These are phyloP conservation scores for Hypercompe scribonia DNA, from an alignment of 2,888 invertebrate species.

Conservation along the genomic window DNA sequence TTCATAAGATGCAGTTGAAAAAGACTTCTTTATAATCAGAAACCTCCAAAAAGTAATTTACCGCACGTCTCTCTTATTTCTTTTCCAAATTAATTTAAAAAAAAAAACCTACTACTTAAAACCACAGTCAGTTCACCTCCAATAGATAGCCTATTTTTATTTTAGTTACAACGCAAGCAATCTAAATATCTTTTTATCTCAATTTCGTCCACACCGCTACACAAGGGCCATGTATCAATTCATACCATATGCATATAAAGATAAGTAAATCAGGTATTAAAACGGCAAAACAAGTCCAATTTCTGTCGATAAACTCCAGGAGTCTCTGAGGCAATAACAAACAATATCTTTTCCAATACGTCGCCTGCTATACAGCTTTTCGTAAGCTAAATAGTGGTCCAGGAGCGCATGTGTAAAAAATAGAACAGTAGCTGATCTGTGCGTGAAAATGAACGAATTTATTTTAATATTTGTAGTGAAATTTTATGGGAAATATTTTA, in stretches of 20 bases:
- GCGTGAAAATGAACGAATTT: too few relatives aligned
- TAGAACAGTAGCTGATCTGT: too few relatives aligned
- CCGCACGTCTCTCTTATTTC: too few relatives aligned
- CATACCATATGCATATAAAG: slow-evolving; percentile 28
- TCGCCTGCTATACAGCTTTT: slow-evolving; percentile 52
- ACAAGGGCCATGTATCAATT: slow-evolving; percentile 1
- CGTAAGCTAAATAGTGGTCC: slow-evolving; percentile 42
- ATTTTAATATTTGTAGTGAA: too few relatives aligned
- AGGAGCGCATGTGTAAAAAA: slow-evolving; percentile 16
- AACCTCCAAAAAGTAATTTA: background rate
- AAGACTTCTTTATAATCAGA: too few relatives aligned
- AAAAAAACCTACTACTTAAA: background rate
- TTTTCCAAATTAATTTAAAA: background rate
- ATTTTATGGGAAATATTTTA: too few relatives aligned
- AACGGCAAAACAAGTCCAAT: slow-evolving; percentile 57
- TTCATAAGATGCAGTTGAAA: too few relatives aligned
- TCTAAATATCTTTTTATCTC: slow-evolving; percentile 30
- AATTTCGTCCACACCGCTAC: slow-evolving; percentile 18
- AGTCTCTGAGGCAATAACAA: slow-evolving; percentile 68
- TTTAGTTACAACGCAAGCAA: slow-evolving; percentile 18
- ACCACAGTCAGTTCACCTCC: background rate
- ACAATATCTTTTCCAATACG: slow-evolving; percentile 70
- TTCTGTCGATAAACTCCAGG: slow-evolving; percentile 59
- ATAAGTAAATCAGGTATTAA: slow-evolving; percentile 65
- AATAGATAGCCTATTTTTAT: background rate